A percentile compares a stretch with the other conserved stretches of the same genome.
Evolutionary conservation across 2,797 vertebrate genomes (phyloP).

Genomic region (Hippocampus kuda): DNA sequence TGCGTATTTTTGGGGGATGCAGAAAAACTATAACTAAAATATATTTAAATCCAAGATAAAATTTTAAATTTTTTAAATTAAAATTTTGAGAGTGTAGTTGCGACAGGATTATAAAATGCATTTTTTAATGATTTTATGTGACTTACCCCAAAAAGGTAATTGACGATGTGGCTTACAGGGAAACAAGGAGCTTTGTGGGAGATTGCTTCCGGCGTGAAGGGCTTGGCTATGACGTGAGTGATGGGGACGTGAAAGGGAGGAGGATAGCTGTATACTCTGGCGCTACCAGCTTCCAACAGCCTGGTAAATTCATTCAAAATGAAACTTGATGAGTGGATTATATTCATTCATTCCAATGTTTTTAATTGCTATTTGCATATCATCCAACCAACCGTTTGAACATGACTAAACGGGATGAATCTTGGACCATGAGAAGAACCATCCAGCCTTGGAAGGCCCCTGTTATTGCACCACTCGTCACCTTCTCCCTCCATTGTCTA

Average conservation of each 20-base stretch:
- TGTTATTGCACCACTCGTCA: slow-evolving; percentile 59
- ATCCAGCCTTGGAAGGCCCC: slow-evolving; percentile 93
- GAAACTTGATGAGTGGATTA: not conserved
- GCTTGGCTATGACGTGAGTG: slow-evolving; percentile 65
- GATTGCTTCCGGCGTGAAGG: slow-evolving; percentile 35
- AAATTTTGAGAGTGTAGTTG: too few relatives aligned
- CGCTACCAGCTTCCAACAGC: slow-evolving; percentile 63
- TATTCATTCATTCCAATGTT: not conserved
- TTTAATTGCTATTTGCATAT: not conserved
- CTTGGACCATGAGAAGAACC: slow-evolving; percentile 74
- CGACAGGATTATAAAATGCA: too few relatives aligned
- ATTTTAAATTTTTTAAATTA: too few relatives aligned
- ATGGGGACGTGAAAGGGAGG: slow-evolving; percentile 37
- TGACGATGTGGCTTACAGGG: slow-evolving; percentile 73
- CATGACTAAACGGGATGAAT: slow-evolving; percentile 64
- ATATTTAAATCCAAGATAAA: too few relatives aligned
- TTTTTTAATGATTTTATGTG: not conserved
- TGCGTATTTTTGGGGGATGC: too few relatives aligned
- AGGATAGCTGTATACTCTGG: slow-evolving; percentile 49
- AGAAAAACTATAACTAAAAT: too few relatives aligned
- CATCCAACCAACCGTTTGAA: slow-evolving; percentile 72
- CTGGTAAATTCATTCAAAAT: slow-evolving; percentile 32
- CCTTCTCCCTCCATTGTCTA: slow-evolving; percentile 64
- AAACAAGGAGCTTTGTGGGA: slow-evolving; percentile 59
- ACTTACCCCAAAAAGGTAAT: slow-evolving; percentile 84